Evolutionary conservation across 2,113 vertebrate species (phyloP).

Genomic region (Gnathonemus echidnorhynchus): DNA sequence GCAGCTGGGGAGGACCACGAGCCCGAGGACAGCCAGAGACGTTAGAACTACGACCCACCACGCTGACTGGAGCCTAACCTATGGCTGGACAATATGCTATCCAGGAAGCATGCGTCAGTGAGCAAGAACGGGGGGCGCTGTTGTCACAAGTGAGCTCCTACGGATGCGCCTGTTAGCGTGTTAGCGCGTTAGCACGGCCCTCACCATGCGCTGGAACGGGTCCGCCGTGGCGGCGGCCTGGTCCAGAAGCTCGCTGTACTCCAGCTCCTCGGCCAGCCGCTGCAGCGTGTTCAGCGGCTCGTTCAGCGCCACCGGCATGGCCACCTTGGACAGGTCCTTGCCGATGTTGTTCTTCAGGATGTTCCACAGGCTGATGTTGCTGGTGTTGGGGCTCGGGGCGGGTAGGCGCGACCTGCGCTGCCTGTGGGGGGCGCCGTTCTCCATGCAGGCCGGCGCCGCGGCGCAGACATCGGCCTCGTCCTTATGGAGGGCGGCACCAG

Average conservation of each 20-base stretch:
- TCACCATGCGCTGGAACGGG: slow-evolving; percentile 85
- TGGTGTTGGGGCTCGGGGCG: slow-evolving; percentile 72
- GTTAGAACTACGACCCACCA: neutral
- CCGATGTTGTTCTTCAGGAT: slow-evolving; percentile 96
- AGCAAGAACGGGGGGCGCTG: neutral
- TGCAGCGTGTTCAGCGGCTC: slow-evolving; percentile 93
- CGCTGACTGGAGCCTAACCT: neutral
- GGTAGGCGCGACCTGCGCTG: slow-evolving; percentile 73
- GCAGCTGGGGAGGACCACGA: neutral
- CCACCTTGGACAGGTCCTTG: slow-evolving; percentile 94
- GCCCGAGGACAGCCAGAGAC: neutral
- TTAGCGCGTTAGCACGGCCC: neutral
- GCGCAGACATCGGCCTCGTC: neutral
- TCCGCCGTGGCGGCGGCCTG: slow-evolving; percentile 64
- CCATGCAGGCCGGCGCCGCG: slow-evolving; percentile 57
- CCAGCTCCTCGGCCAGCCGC: slow-evolving; percentile 90
- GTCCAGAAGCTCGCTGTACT: slow-evolving; percentile 91
- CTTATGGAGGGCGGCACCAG: neutral
- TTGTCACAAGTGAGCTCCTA: neutral
- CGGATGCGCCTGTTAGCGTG: neutral
- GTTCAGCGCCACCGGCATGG: slow-evolving; percentile 92
- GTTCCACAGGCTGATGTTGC: slow-evolving; percentile 90
- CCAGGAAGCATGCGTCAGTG: neutral
- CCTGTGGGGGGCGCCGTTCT: slow-evolving; percentile 43
- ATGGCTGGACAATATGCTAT: neutral